Evolutionary conservation across 1,140 invertebrate genomes (phyloP).

Genomic region (Colletes latitarsis): DNA sequence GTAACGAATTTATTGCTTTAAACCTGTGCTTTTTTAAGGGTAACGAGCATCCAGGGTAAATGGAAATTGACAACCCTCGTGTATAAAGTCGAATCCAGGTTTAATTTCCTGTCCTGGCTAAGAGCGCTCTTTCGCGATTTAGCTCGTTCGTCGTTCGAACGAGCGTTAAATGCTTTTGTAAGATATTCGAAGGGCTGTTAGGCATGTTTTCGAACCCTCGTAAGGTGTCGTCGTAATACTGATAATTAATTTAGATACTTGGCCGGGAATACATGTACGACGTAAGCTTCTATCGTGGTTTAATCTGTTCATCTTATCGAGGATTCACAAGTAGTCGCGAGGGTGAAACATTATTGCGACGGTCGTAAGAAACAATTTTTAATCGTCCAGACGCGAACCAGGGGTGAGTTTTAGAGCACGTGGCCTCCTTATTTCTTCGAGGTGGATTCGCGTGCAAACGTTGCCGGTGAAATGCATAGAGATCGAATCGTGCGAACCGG

Average conservation of each 20-base stretch:
- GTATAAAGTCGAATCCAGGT: slow-evolving; percentile 22
- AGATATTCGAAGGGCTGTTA: background rate
- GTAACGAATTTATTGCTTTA: background rate
- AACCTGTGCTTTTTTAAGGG: background rate
- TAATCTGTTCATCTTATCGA: too few relatives aligned
- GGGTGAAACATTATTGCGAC: too few relatives aligned
- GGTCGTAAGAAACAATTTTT: too few relatives aligned
- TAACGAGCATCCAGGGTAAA: background rate
- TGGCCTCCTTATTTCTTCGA: slow-evolving; percentile 37
- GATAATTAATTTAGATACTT: too few relatives aligned
- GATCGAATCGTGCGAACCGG: slow-evolving; percentile 70
- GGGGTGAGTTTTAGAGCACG: slow-evolving; percentile 8
- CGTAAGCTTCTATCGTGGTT: too few relatives aligned
- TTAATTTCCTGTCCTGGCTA: slow-evolving; percentile 48
- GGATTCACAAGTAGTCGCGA: too few relatives aligned
- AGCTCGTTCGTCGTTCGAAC: slow-evolving; percentile 18
- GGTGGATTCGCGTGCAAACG: slow-evolving; percentile 67
- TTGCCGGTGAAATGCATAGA: slow-evolving; percentile 69
- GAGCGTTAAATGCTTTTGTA: slow-evolving; percentile 1
- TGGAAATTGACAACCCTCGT: slow-evolving; percentile 9
- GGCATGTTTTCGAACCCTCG: background rate
- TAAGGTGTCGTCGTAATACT: background rate
- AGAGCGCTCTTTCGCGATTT: slow-evolving; percentile 13
- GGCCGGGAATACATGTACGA: too few relatives aligned
- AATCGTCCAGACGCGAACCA: too few relatives aligned